Evolutionary conservation across 1,140 invertebrate species (phyloP).

Genomic region (Formica selysi): DNA sequence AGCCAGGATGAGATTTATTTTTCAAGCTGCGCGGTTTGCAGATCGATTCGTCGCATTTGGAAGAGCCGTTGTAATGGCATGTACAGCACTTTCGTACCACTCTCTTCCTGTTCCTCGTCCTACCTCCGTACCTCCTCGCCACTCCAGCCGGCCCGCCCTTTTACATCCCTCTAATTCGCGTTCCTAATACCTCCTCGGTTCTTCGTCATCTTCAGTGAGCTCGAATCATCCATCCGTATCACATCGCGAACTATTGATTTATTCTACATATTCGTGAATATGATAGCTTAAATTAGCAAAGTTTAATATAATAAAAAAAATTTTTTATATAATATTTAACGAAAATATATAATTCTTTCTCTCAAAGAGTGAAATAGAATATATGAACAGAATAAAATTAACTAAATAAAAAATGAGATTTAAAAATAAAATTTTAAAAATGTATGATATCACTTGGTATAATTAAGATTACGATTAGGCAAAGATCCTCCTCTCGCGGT

Average conservation of each 20-base stretch:
- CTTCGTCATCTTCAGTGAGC: constrained; percentile 74
- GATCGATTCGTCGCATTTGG: constrained; percentile 80
- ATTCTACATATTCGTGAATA: not conserved
- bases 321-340: not conserved
- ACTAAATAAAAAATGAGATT: not conserved
- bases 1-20: constrained; percentile 58
- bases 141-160: constrained; percentile 14
- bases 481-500: constrained; percentile 74
- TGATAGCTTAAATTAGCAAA: not conserved
- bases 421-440: constrained; percentile 25
- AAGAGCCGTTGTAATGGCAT: constrained; percentile 75
- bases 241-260: constrained; percentile 13
- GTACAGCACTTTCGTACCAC: constrained; percentile 76
- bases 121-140: constrained; percentile 18
- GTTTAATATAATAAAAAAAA: not conserved
- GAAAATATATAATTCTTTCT: not conserved
- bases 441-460: not conserved
- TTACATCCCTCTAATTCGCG: constrained; percentile 53
- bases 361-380: not conserved
- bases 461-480: constrained; percentile 58
- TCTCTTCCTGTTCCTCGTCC: constrained; percentile 75
- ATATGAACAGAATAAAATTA: not conserved
- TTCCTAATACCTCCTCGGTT: constrained; percentile 53
- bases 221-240: constrained; percentile 69
- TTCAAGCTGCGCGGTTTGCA: constrained; percentile 63